Percentiles rank a stretch among this genome's conserved stretches.
These are phyloP conservation scores for Emydoidea blandingii DNA, from an alignment of 2,797 vertebrate genomes.

Conservation along the genomic window DNA sequence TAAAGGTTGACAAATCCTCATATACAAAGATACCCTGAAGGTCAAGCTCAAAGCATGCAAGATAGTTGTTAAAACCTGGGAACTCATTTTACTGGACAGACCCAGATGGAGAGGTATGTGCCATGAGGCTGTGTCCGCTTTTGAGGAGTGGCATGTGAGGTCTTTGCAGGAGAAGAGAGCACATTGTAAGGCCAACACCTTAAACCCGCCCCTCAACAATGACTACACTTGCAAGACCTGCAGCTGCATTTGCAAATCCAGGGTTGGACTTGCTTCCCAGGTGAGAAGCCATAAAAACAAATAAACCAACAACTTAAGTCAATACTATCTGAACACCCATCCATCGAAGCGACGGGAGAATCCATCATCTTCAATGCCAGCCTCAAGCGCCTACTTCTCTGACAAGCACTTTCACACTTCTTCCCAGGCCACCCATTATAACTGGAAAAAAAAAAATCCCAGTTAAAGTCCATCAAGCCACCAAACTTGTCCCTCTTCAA, in stretches of 20 bases:
- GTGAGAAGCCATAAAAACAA: not conserved
- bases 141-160: not conserved
- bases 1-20: no score
- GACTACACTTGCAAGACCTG: not conserved
- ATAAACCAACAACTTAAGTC: not conserved
- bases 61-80: no score
- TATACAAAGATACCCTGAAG: no score
- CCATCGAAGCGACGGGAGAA: not conserved
- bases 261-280: not conserved
- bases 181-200: not conserved
- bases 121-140: not conserved
- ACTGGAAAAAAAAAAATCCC: no score
- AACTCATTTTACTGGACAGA: not conserved
- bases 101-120: not conserved
- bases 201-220: not conserved
- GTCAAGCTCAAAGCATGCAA: no score
- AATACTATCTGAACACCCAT: not conserved
- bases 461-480: no score
- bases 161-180: no score
- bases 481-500: no score
- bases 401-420: not conserved
- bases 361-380: not conserved
- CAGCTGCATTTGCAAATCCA: not conserved
- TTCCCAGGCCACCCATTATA: no score
- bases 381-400: not conserved